phyloP scores from a whole-genome alignment of 2,888 invertebrate genomes.

The Geophilus truncorum region DNA sequence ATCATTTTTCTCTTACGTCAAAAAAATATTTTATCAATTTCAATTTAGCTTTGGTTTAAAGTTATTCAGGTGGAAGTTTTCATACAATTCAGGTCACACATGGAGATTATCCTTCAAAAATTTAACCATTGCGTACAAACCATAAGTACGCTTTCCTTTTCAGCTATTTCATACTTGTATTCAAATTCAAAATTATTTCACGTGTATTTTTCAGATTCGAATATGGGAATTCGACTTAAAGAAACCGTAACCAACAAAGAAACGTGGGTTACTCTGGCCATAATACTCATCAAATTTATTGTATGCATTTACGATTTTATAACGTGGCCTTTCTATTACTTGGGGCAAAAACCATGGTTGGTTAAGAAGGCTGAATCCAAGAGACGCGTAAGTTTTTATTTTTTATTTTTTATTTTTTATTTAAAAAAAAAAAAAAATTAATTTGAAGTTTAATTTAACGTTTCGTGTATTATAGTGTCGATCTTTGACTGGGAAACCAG shows the following conservation, averaged over 20 bases:
- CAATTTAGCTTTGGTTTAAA: not conserved
- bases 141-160: not conserved
- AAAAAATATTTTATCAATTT: not conserved
- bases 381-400: not conserved
- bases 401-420: not conserved
- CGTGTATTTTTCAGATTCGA: not conserved
- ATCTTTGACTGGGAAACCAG: slow-evolving; percentile 32
- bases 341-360: slow-evolving; percentile 84
- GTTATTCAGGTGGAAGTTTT: not conserved
- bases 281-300: slow-evolving; percentile 43
- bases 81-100: not conserved
- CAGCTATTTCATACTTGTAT: not conserved
- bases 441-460: not conserved
- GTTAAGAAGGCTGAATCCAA: slow-evolving; percentile 43
- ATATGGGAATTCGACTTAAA: not conserved
- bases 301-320: slow-evolving; percentile 78
- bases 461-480: not conserved
- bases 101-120: not conserved
- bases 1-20: not conserved
- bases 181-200: not conserved
- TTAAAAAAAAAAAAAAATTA: not conserved
- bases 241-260: not conserved
- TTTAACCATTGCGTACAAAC: not conserved
- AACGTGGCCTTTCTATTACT: slow-evolving; percentile 82
- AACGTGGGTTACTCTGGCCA: not conserved